A percentile compares a stretch with the other conserved stretches of the same genome.
Evolutionary conservation across 2,888 invertebrate genomes (phyloP).

Genomic region (Allophyes oxyacanthae): DNA sequence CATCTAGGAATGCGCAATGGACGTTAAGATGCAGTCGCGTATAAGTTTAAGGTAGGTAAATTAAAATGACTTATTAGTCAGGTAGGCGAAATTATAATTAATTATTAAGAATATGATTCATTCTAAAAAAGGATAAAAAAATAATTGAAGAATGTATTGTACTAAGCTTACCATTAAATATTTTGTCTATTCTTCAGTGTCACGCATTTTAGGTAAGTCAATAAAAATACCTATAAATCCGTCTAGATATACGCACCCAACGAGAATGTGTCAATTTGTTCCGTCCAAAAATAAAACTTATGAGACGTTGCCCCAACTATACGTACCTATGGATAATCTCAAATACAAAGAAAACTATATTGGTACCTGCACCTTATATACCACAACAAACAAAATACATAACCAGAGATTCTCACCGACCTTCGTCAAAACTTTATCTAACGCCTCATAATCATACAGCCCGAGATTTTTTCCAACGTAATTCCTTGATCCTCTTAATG

Average conservation of each 20-base stretch:
- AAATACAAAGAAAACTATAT: constrained; percentile 27
- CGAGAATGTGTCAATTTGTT: not conserved
- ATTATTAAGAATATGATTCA: too few species aligned
- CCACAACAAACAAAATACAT: constrained; percentile 63
- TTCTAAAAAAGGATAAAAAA: too few species aligned
- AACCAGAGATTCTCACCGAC: constrained; percentile 73
- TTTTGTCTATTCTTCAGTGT: too few species aligned
- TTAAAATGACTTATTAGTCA: too few species aligned
- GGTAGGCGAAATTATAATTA: too few species aligned
- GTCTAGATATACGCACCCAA: not conserved
- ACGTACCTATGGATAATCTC: constrained; percentile 23
- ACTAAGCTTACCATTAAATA: too few species aligned
- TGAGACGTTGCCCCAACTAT: constrained; percentile 3
- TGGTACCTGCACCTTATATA: constrained; percentile 52
- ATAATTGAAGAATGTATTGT: too few species aligned
- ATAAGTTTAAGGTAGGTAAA: too few species aligned
- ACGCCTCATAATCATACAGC: constrained; percentile 85
- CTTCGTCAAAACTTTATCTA: constrained; percentile 88
- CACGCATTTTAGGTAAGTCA: not conserved
- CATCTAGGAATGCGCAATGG: too few species aligned
- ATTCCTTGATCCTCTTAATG: constrained; percentile 86
- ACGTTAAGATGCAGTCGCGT: too few species aligned
- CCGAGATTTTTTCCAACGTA: constrained; percentile 69
- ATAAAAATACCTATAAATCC: not conserved
- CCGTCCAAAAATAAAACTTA: constrained; percentile 17